phyloP scores from a whole-genome alignment of 1,140 invertebrate species.

The Coenobita brevimanus region DNA sequence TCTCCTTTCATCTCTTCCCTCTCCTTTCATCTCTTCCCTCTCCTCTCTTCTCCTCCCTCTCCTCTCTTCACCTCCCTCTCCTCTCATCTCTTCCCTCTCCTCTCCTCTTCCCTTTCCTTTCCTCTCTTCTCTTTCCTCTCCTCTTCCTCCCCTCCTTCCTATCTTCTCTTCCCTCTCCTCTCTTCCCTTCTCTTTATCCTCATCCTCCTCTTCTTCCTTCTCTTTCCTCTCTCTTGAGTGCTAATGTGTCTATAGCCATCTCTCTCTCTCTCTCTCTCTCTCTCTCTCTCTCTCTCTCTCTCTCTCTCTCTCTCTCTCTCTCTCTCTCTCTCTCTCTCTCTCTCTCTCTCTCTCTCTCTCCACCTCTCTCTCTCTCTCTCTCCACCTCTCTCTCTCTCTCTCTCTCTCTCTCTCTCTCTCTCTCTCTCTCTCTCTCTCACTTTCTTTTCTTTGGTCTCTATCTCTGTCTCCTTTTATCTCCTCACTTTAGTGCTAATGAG shows the following conservation, averaged over 20 bases:
- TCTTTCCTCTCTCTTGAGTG: not conserved
- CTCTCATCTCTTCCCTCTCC: not conserved
- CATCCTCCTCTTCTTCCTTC: not conserved
- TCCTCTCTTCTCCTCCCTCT: too few relatives aligned
- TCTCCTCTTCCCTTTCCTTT: not conserved
- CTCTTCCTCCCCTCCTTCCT: not conserved
- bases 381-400: not conserved
- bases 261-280: not conserved
- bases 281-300: slow-evolving; percentile 11
- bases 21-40: not conserved
- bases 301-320: slow-evolving; percentile 12
- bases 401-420: not conserved
- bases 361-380: not conserved
- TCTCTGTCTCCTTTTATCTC: not conserved
- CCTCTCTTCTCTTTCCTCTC: too few relatives aligned
- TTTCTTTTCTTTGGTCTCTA: not conserved
- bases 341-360: too few relatives aligned
- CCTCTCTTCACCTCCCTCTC: too few relatives aligned
- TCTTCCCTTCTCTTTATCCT: too few relatives aligned
- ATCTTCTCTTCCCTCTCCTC: not conserved
- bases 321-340: not conserved
- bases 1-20: not conserved
- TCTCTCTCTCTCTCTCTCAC: not conserved
- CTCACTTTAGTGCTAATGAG: not conserved
- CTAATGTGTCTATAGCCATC: not conserved